Base-by-base conservation (phyloP, 2,888 invertebrate species). In the Eristalis intricaria region DNA sequence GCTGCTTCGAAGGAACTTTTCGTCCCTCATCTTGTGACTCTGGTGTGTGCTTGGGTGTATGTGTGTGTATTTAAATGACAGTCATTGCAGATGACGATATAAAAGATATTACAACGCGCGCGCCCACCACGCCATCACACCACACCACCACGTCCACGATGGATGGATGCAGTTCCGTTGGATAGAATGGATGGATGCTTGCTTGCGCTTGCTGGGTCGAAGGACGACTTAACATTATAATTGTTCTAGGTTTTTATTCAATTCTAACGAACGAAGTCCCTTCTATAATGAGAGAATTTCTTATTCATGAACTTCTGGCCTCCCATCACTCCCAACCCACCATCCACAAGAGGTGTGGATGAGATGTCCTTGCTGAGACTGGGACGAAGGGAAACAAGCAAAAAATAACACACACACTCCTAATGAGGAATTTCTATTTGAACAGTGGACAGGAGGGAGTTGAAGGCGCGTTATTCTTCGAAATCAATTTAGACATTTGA, bases 161-260 rank as follows among this genome's bases (percentile, higher is more conserved):
- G 60, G 61, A 65, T 78, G 78, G 78, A 66, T 78, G 78, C 65
- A 74, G 78, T 82, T 83, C 82, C 85, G 84, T 71, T 78, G 78
- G 69, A 70, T 65, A 43, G 56, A 56, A 76, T 15, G 43, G 43
- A 43, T 43, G 43, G 43, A 43, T 43, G 43, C 29, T 29, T 29
- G 10, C 38, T 4, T 11, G 35, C 35, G 50, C n/a, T 50, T 50
- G 50, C 50, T 50, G 50, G 81, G 65, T 70, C 64, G 58, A 26
- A 79, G 71, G 71, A 76, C 68, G 73, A 84, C 79, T 87, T 80
- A 84, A 71, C 79, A 79, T 79, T 75, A 84, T 83, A 87, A 83
- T 87, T 84, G 84, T 84, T 84, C 71, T 83, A 84, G 76, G 83
- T 73, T 64, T 81, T 87, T 87, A 83, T 76, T 87, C 80, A 87